Evolutionary conservation across 2,797 vertebrate genomes (phyloP).

Genomic region (Eupleurogrammus muticus): DNA sequence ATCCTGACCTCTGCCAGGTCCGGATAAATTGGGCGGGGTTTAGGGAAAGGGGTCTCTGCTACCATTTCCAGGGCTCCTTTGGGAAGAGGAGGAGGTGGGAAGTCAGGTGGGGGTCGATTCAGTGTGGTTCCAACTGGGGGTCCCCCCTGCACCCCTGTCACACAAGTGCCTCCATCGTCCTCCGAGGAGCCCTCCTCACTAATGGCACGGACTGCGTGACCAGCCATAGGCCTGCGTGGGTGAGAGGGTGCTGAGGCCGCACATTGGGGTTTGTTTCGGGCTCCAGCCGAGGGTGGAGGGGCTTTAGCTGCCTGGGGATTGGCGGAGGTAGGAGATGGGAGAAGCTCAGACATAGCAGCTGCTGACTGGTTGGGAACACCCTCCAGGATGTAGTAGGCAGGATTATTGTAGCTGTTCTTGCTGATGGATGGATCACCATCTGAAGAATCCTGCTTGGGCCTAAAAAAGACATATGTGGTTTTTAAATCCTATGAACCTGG

Average conservation of each 20-base stretch:
- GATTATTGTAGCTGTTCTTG: constrained; percentile 98
- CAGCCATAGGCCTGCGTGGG: constrained; percentile 59
- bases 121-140: constrained; percentile 74
- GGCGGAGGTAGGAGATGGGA: constrained; percentile 72
- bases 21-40: constrained; percentile 79
- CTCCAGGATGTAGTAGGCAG: constrained; percentile 96
- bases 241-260: constrained; percentile 46
- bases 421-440: constrained; percentile 82
- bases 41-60: constrained; percentile 77
- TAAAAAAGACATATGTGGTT: constrained; percentile 54
- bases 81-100: constrained; percentile 93
- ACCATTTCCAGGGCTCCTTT: constrained; percentile 85
- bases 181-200: constrained; percentile 88
- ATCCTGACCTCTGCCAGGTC: constrained; percentile 83
- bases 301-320: constrained; percentile 71
- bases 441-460: constrained; percentile 85
- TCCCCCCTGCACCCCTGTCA: constrained; percentile 47
- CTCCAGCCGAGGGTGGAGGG: constrained; percentile 58
- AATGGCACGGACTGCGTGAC: constrained; percentile 67
- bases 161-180: constrained; percentile 80
- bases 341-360: constrained; percentile 84
- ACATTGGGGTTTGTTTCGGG: constrained; percentile 85
- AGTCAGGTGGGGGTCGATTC: constrained; percentile 93
- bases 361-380: constrained; percentile 94
- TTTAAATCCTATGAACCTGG: not conserved